Percentiles rank a stretch among this genome's conserved stretches.
Conservation (phyloP, 2,888 invertebrate species). For the Meghimatium bilineatum region DNA sequence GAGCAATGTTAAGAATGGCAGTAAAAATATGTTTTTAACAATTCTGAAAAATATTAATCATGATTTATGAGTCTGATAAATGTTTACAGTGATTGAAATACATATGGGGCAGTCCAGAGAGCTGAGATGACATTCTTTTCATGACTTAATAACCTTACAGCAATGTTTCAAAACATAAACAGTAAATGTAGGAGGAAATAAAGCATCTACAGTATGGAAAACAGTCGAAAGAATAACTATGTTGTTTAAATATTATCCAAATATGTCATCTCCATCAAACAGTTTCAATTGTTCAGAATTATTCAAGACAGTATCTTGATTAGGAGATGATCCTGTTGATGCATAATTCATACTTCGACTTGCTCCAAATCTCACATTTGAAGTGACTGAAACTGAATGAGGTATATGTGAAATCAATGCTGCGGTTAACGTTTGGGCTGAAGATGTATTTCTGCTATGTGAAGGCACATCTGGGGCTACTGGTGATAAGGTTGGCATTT, state of each 20-base stretch:
- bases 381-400: background rate
- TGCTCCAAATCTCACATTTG: background rate
- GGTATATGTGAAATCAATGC: background rate
- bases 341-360: background rate
- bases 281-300: background rate
- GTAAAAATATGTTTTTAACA: too few species aligned
- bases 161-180: background rate
- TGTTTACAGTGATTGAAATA: too few species aligned
- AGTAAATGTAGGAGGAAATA: background rate
- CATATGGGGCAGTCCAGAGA: too few species aligned
- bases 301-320: background rate
- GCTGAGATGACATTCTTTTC: too few species aligned
- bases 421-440: background rate
- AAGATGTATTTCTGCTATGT: background rate
- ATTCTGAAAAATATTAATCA: too few species aligned
- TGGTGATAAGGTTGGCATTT: background rate
- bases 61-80: too few species aligned
- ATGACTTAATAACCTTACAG: too few species aligned
- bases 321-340: background rate
- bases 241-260: background rate
- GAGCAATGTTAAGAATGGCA: too few species aligned
- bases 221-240: too few species aligned
- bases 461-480: background rate
- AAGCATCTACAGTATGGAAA: too few species aligned
- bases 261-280: constrained; percentile 24